Percentiles rank a stretch among this genome's conserved stretches.
phyloP scores from a whole-genome alignment of 2,888 invertebrate genomes.

The Tenthredo livida region DNA sequence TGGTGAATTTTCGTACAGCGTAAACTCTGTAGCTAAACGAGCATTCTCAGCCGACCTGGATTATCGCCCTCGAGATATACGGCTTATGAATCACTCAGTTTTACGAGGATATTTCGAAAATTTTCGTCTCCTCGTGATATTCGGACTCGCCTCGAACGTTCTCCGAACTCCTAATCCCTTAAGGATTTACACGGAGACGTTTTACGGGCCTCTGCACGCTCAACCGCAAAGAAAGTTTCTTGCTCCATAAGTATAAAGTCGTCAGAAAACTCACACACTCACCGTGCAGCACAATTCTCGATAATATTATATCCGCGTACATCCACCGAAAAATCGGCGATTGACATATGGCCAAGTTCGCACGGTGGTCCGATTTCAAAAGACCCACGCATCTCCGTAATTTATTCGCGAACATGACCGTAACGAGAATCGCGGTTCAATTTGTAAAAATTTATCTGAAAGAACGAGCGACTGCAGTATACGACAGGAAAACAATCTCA shows the following conservation, averaged over 20 bases:
- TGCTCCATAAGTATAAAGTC: not conserved
- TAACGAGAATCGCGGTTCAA: too few relatives aligned
- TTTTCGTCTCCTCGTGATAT: conserved; percentile 23
- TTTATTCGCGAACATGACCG: too few relatives aligned
- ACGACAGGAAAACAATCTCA: too few relatives aligned
- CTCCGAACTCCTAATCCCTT: conserved; percentile 42
- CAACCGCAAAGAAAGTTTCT: not conserved
- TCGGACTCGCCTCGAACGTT: conserved; percentile 14
- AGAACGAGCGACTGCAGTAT: too few relatives aligned
- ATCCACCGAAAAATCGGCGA: too few relatives aligned
- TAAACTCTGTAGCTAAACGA: not conserved
- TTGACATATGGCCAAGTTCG: too few relatives aligned
- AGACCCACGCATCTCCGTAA: too few relatives aligned
- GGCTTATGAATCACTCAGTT: conserved; percentile 45
- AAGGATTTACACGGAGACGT: conserved; percentile 41
- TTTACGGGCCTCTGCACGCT: conserved; percentile 22
- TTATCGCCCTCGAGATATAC: conserved; percentile 32
- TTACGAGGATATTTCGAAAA: conserved; percentile 51
- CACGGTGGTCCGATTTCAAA: too few relatives aligned
- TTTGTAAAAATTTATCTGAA: too few relatives aligned
- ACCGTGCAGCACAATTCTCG: not conserved
- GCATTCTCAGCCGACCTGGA: conserved; percentile 25
- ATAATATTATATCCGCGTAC: too few relatives aligned
- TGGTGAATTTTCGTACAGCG: not conserved
- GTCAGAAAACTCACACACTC: not conserved